Percentiles rank a stretch among this genome's conserved stretches.
Evolutionary conservation across 2,888 invertebrate species (phyloP).

Genomic region (Pocota personata): DNA sequence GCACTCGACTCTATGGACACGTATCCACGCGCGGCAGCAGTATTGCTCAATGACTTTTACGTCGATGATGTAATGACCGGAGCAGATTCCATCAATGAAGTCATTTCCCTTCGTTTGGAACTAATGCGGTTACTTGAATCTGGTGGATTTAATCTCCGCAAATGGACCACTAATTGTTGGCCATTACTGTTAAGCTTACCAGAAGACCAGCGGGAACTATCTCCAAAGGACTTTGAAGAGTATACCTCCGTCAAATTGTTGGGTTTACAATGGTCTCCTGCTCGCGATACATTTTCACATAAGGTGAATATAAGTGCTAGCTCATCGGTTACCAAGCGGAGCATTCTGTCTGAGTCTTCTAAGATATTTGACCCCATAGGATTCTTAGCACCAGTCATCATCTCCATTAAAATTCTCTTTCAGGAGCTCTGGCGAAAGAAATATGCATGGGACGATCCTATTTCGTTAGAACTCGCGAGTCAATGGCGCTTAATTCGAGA

Average conservation of each 20-base stretch:
- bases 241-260: constrained; percentile 15
- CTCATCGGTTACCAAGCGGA: too few relatives aligned
- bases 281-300: neutral
- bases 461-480: too few relatives aligned
- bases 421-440: too few relatives aligned
- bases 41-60: too few relatives aligned
- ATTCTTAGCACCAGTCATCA: neutral
- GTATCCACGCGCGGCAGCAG: constrained; percentile 61
- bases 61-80: constrained; percentile 60
- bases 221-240: constrained; percentile 26
- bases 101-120: neutral
- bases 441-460: too few relatives aligned
- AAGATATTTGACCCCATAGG: neutral
- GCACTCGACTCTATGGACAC: constrained; percentile 53
- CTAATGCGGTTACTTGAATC: neutral
- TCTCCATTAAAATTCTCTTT: too few relatives aligned
- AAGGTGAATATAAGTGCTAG: too few relatives aligned
- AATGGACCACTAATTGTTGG: constrained; percentile 35
- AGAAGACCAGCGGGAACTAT: constrained; percentile 23
- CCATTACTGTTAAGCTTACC: constrained; percentile 21
- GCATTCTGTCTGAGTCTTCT: constrained; percentile 28
- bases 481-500: constrained; percentile 2
- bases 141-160: constrained; percentile 5
- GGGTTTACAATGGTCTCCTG: constrained; percentile 14
- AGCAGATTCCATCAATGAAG: constrained; percentile 27